Percentiles rank a stretch among this genome's conserved stretches.
phyloP scores from a whole-genome alignment of 2,888 invertebrate genomes.

The Andrena bucephala region DNA sequence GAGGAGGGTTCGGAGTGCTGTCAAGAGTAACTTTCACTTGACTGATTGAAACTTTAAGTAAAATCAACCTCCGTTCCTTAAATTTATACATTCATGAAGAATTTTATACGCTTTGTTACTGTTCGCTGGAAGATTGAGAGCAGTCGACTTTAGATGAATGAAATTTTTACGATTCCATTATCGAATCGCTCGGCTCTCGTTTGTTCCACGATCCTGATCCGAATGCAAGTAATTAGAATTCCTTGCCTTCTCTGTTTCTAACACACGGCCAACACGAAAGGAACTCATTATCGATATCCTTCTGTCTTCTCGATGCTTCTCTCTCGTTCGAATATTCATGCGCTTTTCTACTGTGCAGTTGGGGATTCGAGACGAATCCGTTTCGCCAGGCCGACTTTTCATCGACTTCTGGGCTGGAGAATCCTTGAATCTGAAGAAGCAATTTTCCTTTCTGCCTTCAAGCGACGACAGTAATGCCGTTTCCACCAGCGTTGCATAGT shows the following conservation, averaged over 20 bases:
- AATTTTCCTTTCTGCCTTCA: conserved; percentile 23
- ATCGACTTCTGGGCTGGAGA: not conserved
- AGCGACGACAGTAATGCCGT: not conserved
- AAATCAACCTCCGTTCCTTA: too few species aligned
- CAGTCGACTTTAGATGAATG: not conserved
- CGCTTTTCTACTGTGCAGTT: not conserved
- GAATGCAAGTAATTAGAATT: conserved; percentile 12
- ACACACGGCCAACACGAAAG: not conserved
- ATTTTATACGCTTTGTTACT: too few species aligned
- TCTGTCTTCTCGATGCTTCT: not conserved
- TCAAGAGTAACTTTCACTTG: too few species aligned
- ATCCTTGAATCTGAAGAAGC: conserved; percentile 31
- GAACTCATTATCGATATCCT: conserved; percentile 27
- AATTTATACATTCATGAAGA: too few species aligned
- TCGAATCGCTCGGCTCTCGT: not conserved
- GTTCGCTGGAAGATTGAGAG: not conserved
- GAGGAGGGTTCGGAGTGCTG: too few species aligned
- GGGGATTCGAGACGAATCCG: not conserved
- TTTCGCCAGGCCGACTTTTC: conserved; percentile 4
- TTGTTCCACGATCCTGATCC: not conserved
- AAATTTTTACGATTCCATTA: conserved; percentile 5
- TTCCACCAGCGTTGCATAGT: not conserved
- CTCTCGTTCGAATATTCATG: not conserved
- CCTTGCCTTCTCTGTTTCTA: not conserved
- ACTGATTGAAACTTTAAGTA: too few species aligned